Percentiles rank a stretch among this genome's conserved stretches.
These are phyloP conservation scores for Chloroceryle amazona DNA, from an alignment of 2,797 vertebrate genomes.

Conservation along the genomic window DNA sequence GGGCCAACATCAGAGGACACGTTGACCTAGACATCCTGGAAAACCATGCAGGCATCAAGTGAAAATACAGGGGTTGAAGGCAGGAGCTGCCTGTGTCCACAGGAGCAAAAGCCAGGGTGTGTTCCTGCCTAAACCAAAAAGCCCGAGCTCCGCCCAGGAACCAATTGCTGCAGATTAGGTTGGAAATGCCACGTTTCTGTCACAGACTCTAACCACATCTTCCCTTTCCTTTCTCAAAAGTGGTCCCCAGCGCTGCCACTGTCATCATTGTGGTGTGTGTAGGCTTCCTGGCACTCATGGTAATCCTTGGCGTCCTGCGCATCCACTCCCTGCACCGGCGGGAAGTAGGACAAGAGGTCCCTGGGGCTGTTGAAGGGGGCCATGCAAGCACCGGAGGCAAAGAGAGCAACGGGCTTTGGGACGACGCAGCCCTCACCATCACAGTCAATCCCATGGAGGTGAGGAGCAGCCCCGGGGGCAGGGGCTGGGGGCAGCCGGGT, in stretches of 20 bases:
- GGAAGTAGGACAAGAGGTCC: slow-evolving; percentile 78
- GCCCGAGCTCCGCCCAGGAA: background rate
- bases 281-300: slow-evolving; percentile 97
- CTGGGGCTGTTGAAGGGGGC: slow-evolving; percentile 35
- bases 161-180: background rate
- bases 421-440: slow-evolving; percentile 97
- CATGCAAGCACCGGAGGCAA: slow-evolving; percentile 64
- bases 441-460: slow-evolving; percentile 99
- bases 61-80: background rate
- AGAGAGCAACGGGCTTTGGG: slow-evolving; percentile 93
- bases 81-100: background rate
- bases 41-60: background rate
- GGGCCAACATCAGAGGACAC: background rate
- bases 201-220: accelerated
- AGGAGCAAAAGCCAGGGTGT: background rate
- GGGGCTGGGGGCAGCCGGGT: background rate
- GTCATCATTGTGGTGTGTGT: slow-evolving; percentile 98
- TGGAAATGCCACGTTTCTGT: background rate
- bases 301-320: slow-evolving; percentile 94
- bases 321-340: slow-evolving; percentile 95
- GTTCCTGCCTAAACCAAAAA: background rate
- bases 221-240: slow-evolving; percentile 51
- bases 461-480: background rate
- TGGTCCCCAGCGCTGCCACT: slow-evolving; percentile 95
- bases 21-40: background rate